These are phyloP conservation scores for Hirtodrosophila trivittata DNA, from an alignment of 2,888 invertebrate genomes.

Conservation along the genomic window DNA sequence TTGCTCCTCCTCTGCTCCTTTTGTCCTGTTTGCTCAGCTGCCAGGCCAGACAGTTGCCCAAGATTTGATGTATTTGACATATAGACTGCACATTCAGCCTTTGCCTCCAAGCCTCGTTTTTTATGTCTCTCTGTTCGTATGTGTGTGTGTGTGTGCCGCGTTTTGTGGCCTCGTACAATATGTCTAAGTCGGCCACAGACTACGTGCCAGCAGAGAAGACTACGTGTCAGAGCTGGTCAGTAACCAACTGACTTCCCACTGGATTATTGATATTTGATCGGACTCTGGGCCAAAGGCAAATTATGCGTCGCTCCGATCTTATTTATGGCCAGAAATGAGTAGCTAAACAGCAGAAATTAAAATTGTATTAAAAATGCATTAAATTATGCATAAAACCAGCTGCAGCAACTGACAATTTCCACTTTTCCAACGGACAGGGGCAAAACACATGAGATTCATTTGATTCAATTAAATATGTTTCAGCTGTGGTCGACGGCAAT, in stretches of 20 bases:
- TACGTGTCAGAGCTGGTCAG: constrained; percentile 17
- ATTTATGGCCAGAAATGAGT: too few relatives aligned
- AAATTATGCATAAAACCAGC: constrained; percentile 15
- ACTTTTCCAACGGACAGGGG: neutral
- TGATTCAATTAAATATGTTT: constrained; percentile 59
- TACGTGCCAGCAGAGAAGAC: constrained; percentile 21
- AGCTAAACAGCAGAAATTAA: too few relatives aligned
- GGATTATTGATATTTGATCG: constrained; percentile 61
- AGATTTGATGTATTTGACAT: constrained; percentile 75
- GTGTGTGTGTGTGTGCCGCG: constrained; percentile 6
- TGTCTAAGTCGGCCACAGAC: constrained; percentile 65
- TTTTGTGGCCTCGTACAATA: constrained; percentile 58
- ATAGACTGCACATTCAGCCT: constrained; percentile 58
- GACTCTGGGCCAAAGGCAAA: constrained; percentile 24
- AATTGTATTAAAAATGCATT: constrained; percentile 65
- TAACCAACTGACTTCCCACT: constrained; percentile 28
- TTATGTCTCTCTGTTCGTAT: constrained; percentile 33
- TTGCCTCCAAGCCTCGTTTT: constrained; percentile 51
- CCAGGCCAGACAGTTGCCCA: constrained; percentile 26
- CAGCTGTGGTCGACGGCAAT: constrained; percentile 13
- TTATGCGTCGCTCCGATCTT: constrained; percentile 19
- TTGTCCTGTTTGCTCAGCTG: constrained; percentile 58
- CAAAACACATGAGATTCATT: constrained; percentile 31
- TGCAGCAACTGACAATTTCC: neutral
- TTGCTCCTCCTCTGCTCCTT: constrained; percentile 5